These are phyloP conservation scores for Podarcis muralis DNA, from an alignment of 2,113 vertebrate species.

Conservation along the genomic window DNA sequence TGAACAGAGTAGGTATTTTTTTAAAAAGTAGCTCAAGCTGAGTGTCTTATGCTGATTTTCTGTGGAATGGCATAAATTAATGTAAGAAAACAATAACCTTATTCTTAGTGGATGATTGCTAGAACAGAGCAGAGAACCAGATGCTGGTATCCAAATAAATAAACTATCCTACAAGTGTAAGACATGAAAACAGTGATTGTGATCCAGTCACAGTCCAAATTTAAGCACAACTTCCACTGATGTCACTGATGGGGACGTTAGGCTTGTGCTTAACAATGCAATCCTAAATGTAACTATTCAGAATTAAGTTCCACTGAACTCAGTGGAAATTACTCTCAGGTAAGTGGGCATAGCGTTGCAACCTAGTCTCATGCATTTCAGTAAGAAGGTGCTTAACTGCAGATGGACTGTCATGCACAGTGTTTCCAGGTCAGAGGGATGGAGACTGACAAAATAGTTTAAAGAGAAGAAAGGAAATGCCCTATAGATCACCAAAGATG, in stretches of 20 bases:
- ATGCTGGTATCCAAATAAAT: neutral
- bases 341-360: neutral
- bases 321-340: neutral
- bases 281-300: neutral
- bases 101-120: neutral
- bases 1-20: constrained; percentile 3
- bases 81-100: neutral
- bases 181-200: neutral
- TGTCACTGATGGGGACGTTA: neutral
- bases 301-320: neutral
- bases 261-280: neutral
- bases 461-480: neutral
- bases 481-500: neutral
- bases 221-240: neutral
- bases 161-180: neutral
- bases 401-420: neutral
- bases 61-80: neutral
- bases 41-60: constrained; percentile 3
- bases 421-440: neutral
- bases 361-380: neutral
- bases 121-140: neutral
- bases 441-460: neutral
- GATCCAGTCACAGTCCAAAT: neutral
- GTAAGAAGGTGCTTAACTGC: neutral
- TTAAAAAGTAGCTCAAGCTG: constrained; percentile 12